Percentiles rank a stretch among this genome's conserved stretches.
These are phyloP conservation scores for Chrysaora quinquecirrha DNA, from an alignment of 30 jellyfish, hydroid and myxozoan genomes.

Conservation along the genomic window DNA sequence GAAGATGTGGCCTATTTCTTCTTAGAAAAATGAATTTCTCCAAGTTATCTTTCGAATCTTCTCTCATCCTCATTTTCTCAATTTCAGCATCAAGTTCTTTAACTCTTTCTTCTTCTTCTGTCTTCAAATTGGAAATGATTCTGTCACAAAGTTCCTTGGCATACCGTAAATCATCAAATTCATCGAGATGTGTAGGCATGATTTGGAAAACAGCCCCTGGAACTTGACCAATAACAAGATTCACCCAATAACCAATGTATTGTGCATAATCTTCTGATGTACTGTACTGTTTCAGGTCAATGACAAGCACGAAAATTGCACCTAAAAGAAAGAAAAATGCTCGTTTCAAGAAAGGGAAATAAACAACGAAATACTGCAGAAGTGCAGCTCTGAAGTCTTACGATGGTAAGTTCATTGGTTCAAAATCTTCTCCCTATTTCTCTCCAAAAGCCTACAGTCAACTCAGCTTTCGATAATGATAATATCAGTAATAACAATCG, in stretches of 20 bases:
- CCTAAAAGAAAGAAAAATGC: slow-evolving; percentile 37
- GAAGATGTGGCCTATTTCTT: slow-evolving; percentile 31
- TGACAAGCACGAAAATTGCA: slow-evolving; percentile 43
- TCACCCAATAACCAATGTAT: slow-evolving; percentile 85
- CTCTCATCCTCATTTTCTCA: not conserved
- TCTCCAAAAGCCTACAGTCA: too few species aligned
- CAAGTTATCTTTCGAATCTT: not conserved
- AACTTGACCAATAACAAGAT: slow-evolving; percentile 59
- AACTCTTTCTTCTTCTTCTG: slow-evolving; percentile 15
- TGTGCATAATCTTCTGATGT: slow-evolving; percentile 14
- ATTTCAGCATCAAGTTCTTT: slow-evolving; percentile 6
- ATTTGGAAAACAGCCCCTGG: slow-evolving; percentile 84
- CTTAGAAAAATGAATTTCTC: slow-evolving; percentile 1
- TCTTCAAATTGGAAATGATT: slow-evolving; percentile 15
- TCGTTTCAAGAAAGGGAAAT: too few species aligned
- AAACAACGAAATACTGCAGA: too few species aligned
- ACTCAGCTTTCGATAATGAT: too few species aligned
- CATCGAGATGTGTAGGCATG: slow-evolving; percentile 87
- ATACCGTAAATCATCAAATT: slow-evolving; percentile 16
- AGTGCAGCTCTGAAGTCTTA: too few species aligned
- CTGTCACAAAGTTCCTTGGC: slow-evolving; percentile 37
- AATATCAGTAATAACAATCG: too few species aligned
- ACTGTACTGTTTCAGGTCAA: slow-evolving; percentile 46
- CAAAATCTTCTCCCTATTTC: too few species aligned
- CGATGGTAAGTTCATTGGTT: too few species aligned